phyloP scores from a whole-genome alignment of 2,113 vertebrate genomes.

The Ancistrus triradiatus region DNA sequence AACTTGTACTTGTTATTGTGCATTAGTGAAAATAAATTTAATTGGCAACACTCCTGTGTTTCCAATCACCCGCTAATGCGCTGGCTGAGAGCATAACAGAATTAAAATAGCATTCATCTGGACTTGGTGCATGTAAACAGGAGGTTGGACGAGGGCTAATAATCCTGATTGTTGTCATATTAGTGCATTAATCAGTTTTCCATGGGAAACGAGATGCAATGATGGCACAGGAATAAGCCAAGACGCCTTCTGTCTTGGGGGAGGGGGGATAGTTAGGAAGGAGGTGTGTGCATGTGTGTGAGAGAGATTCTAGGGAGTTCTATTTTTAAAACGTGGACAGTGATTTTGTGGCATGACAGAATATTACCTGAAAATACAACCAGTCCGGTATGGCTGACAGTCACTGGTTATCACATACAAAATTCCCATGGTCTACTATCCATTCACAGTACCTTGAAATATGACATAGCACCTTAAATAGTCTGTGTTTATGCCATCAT shows the following conservation, averaged over 20 bases:
- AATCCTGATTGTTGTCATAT: constrained; percentile 43
- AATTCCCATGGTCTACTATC: not conserved
- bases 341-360: too few relatives aligned
- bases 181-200: constrained; percentile 45
- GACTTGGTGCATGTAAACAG: constrained; percentile 43
- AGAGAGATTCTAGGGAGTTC: not conserved
- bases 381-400: not conserved
- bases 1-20: constrained; percentile 16
- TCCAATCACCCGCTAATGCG: constrained; percentile 16
- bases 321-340: not conserved
- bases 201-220: constrained; percentile 39
- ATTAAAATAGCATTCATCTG: constrained; percentile 41
- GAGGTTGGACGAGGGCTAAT: constrained; percentile 42
- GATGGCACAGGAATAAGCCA: constrained; percentile 30
- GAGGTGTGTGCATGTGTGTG: constrained; percentile 9
- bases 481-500: too few relatives aligned
- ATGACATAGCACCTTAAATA: too few relatives aligned
- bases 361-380: not conserved
- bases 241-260: constrained; percentile 25
- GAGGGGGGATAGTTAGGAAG: constrained; percentile 12
- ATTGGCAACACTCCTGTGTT: constrained; percentile 23
- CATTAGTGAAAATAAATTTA: constrained; percentile 20
- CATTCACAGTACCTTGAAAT: too few relatives aligned
- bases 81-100: not conserved
- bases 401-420: not conserved